These are phyloP conservation scores for Labroides dimidiatus DNA, from an alignment of 2,797 vertebrate species.

Conservation along the genomic window DNA sequence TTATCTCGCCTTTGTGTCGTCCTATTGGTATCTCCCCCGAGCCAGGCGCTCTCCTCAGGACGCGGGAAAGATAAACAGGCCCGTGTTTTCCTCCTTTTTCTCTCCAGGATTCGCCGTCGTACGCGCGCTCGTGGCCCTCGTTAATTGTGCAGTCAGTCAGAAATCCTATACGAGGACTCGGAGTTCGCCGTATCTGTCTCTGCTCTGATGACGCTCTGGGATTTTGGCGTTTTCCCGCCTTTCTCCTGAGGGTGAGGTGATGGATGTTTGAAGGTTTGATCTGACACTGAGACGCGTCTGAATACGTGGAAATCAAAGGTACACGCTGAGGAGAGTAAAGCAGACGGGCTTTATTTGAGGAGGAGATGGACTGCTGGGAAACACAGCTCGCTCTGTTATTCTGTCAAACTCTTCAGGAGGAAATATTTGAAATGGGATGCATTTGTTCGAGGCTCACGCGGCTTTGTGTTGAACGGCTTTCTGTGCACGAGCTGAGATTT, in stretches of 20 bases:
- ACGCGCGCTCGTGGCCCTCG: constrained; percentile 62
- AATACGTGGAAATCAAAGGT: constrained; percentile 69
- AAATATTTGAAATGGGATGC: constrained; percentile 38
- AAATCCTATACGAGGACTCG: constrained; percentile 61
- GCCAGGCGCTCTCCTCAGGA: constrained; percentile 73
- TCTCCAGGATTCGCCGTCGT: too few species aligned
- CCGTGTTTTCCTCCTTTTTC: constrained; percentile 59
- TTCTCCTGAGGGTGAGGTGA: constrained; percentile 66
- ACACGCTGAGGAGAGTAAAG: constrained; percentile 50
- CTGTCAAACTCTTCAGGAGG: constrained; percentile 13
- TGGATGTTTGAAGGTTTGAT: constrained; percentile 75
- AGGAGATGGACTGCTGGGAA: constrained; percentile 49
- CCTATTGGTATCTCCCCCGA: constrained; percentile 73
- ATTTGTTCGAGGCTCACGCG: too few species aligned
- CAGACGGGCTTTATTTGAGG: constrained; percentile 58
- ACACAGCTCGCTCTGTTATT: constrained; percentile 49
- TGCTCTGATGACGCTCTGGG: constrained; percentile 56
- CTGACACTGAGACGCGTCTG: constrained; percentile 64
- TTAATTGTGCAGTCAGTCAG: constrained; percentile 80
- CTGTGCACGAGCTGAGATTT: not conserved
- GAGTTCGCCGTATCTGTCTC: constrained; percentile 59
- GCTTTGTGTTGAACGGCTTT: constrained; percentile 15
- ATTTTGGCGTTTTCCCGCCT: constrained; percentile 58
- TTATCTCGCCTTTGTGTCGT: constrained; percentile 80
- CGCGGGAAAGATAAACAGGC: constrained; percentile 77